These are phyloP conservation scores for Caenorhabditis panamensis DNA, from an alignment of 2,888 invertebrate species.

Conservation along the genomic window DNA sequence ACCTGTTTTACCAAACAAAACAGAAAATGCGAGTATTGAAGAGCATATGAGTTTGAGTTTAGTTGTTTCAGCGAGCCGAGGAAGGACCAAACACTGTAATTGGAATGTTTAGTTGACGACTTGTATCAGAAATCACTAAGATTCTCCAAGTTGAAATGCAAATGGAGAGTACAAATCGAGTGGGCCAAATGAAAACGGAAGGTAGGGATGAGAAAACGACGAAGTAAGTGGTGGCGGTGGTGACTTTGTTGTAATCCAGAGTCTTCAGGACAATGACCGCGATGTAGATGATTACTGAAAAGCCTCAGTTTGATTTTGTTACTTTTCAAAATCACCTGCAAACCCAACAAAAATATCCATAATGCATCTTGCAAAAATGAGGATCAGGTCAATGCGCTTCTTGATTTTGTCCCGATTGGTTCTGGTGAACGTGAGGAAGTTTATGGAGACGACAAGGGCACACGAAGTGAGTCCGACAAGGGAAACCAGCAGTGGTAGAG, in stretches of 20 bases:
- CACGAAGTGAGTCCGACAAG: slow-evolving; percentile 49
- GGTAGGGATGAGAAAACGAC: slow-evolving; percentile 48
- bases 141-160: slow-evolving; percentile 32
- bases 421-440: slow-evolving; percentile 36
- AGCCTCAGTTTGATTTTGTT: not conserved
- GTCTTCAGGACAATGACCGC: slow-evolving; percentile 40
- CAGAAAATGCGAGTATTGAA: slow-evolving; percentile 10
- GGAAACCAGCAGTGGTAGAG: slow-evolving; percentile 46
- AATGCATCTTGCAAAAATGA: slow-evolving; percentile 32
- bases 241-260: slow-evolving; percentile 36
- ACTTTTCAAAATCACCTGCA: slow-evolving; percentile 9
- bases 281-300: slow-evolving; percentile 38
- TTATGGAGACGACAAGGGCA: slow-evolving; percentile 40
- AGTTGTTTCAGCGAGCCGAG: slow-evolving; percentile 4
- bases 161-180: slow-evolving; percentile 43
- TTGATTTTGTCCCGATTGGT: slow-evolving; percentile 28
- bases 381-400: slow-evolving; percentile 34
- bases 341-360: slow-evolving; percentile 44
- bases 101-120: not conserved
- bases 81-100: slow-evolving; percentile 31
- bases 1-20: slow-evolving; percentile 23
- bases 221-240: slow-evolving; percentile 34
- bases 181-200: slow-evolving; percentile 39
- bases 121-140: not conserved
- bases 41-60: slow-evolving; percentile 12